Evolutionary conservation across 2,113 vertebrate genomes (phyloP), one percentile per base, ranked within the genome.

Genomic region (Hydrochoerus hydrochaeris): DNA sequence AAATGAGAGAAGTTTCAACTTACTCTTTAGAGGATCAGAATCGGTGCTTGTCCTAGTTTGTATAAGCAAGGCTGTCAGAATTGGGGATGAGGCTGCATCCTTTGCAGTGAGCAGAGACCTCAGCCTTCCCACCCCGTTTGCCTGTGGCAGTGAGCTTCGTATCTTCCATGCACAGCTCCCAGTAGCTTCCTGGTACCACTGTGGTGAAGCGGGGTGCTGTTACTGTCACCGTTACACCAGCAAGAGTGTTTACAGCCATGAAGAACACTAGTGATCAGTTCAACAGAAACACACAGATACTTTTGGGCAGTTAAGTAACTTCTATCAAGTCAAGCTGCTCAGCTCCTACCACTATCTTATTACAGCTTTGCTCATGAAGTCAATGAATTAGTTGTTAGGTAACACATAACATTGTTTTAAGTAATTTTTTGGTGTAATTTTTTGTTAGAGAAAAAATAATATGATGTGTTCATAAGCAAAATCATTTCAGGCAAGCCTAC

Each of bases 231-330:
- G 12, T 57, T 85, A 46, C 54, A 26, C 85, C 8, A 26, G 6
- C 71, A 69, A 71, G 26, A 85, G 65, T 65, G 82, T 81, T 91
- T 54, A 80, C 41, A 93, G 71, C 44, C 90, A 67, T 22, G 71
- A 35, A 84, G 75, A 81, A 91, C n/a, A 67, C 54, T 22, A 58
- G 32, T 16, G 32, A 54, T 32, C 62, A 24, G 52, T 71, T 83
- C 73, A n/a, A 54, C 32, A 90, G 67, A 91, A 87, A 71, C 8
- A 41, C 11, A 46, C 32, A 11, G 8, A 30, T 1, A 28, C 38
- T 67, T 67, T 78, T 67, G 41, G 41, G 26, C 69, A 49, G 49
- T 28, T 81, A 71, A 41, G 11, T 52, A 94, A 14, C 20, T 87
- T 24, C 12, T 7, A 32, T 32, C 20, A 81, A 22, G 54, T 57